Evolutionary conservation across 2,113 vertebrate species (phyloP).

Genomic region (Clarias batrachus): DNA sequence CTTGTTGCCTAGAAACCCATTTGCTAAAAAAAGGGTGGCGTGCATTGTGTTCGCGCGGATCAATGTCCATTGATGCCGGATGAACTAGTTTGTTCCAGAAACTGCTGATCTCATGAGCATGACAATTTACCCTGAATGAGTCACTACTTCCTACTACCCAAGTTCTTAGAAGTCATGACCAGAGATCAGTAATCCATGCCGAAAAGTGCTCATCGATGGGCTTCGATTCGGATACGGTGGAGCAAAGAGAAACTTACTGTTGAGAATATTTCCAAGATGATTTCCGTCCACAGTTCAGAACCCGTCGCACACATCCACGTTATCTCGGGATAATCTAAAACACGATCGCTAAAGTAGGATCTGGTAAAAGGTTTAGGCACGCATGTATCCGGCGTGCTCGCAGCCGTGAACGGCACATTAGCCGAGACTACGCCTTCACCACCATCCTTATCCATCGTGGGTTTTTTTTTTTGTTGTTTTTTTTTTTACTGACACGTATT

Average conservation of each 20-base stretch:
- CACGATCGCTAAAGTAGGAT: background rate
- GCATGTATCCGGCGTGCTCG: background rate
- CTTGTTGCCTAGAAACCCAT: background rate
- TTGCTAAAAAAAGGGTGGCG: background rate
- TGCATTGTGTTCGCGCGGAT: background rate
- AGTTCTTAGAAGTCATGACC: background rate
- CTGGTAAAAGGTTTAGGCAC: background rate
- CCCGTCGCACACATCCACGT: no score
- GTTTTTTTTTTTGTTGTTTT: background rate
- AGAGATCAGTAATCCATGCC: background rate
- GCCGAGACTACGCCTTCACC: background rate
- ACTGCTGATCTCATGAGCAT: background rate
- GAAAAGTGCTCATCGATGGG: background rate
- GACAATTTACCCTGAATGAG: background rate
- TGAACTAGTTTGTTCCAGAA: background rate
- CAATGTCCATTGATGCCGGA: background rate
- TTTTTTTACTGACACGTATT: constrained; percentile 1
- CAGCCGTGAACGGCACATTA: constrained; percentile 8
- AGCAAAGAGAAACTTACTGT: background rate
- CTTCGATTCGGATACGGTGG: background rate
- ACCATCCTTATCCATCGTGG: constrained; percentile 1
- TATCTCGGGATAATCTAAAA: background rate
- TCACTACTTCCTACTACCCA: background rate
- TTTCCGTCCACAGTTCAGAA: background rate
- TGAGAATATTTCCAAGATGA: background rate